Conservation (phyloP, 2,888 invertebrate species). For the Itoplectis maculator region DNA sequence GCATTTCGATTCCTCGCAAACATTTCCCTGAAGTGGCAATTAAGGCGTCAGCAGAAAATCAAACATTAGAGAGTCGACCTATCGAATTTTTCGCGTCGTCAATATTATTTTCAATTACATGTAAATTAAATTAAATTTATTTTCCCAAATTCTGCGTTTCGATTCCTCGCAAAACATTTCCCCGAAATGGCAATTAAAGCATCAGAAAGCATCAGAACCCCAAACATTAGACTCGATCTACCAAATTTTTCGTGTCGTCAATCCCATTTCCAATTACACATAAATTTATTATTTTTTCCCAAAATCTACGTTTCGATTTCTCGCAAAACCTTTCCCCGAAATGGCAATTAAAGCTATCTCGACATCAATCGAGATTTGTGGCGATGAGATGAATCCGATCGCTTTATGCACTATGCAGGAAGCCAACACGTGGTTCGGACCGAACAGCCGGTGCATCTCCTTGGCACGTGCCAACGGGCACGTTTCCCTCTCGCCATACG, state of each 20-base stretch:
- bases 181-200: background rate
- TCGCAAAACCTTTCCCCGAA: too few relatives aligned
- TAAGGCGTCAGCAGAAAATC: background rate
- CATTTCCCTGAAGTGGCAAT: slow-evolving; percentile 11
- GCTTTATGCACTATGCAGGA: slow-evolving; percentile 12
- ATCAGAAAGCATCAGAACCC: background rate
- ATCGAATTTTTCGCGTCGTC: background rate
- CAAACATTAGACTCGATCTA: background rate
- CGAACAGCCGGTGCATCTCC: background rate
- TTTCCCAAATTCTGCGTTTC: background rate
- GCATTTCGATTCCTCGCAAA: background rate
- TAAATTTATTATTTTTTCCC: background rate
- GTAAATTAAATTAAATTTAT: background rate
- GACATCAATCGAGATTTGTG: too few relatives aligned
- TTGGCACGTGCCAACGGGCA: slow-evolving; percentile 38
- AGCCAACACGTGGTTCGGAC: slow-evolving; percentile 7
- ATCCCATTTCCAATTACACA: background rate
- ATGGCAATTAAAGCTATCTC: too few relatives aligned
- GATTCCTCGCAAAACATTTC: slow-evolving; percentile 1
- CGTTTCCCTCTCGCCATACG: slow-evolving; percentile 1
- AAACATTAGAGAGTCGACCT: background rate
- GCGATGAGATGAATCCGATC: background rate
- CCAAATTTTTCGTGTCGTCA: background rate
- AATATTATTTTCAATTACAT: background rate
- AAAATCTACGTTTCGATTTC: too few relatives aligned